Base-by-base conservation (phyloP, 2,888 invertebrate species). In the Pyrochroa serraticornis region DNA sequence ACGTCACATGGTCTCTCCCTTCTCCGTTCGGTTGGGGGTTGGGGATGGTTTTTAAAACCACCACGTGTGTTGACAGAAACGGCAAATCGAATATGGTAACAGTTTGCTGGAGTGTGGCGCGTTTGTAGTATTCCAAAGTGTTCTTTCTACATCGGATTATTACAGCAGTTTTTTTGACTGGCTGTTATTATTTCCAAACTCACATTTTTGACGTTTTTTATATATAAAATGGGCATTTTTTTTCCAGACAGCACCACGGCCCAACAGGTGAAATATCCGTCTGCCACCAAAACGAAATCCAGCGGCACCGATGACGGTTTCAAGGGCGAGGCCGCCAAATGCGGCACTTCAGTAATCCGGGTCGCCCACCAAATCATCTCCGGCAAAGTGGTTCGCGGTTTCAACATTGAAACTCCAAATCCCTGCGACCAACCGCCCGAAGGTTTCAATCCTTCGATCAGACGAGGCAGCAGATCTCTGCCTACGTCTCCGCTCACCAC, bases 261-360 rank as follows among this genome's bases (percentile, higher is more conserved):
- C 6, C 56, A 68, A 34, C 58, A 68, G 37, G 69, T 71, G 51
- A 67, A 67, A 39, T 63, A 64, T 22, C 58, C 63, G 1, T 59
- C 52, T 14, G 14, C 60, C 33, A 57, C 65, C 12, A 72, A 72
- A 57, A 66, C 82, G 13, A 86, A 85, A 76, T 85, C 89, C 3
- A 85, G 84, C 37, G 88, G 87, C 3, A 84, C 83, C 0, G 89
- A 90, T 73, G 90, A 90, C 80, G 89, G 89, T 49, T 87, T 87
- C 76, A 86, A 85, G 76, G 77, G 85, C 56, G 87, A 87, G 72
- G 85, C 86, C 30, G 87, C 89, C 38, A 87, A 87, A 43, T 90
- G 90, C 69, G 90, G 86, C 43, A 83, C 82, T 53, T 86, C 86
- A 6, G 84, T 87, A 44, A 82, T 86, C 30, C 78, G 81, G 65